Base-by-base conservation (phyloP, 2,888 invertebrate species). In the Ligdia adustata region DNA sequence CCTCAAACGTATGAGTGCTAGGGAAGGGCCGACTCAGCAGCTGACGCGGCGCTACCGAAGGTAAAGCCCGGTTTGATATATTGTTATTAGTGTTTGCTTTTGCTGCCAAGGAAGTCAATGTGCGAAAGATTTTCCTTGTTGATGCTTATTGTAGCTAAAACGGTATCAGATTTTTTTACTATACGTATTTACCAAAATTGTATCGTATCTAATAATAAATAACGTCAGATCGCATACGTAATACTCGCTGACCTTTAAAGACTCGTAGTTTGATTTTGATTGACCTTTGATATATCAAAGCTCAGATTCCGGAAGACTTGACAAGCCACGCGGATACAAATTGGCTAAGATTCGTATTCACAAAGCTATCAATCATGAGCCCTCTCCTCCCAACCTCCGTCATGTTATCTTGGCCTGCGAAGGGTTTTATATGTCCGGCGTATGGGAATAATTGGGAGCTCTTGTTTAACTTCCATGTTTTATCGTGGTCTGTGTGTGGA, bases 341-440 rank as follows among this genome's bases (percentile, higher is more conserved):
- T 62, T 58, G 33, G 47, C 51, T 27, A 50, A 11, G 31, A 32
- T 9, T 39, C 51, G 49, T 51, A 52, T 57, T 49, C 57, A 48
- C 52, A 18, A 31, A 50, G 42, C 53, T 48, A 62, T 62, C 57
- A 56, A 62, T 62, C 58, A 60, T 55, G 41, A n/a, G 7, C 12
- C 6, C 46, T 47, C 40, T 47, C 40, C 31, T 37, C 9, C 29
- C 49, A 24, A 37, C 33, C 37, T 46, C 29, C 27, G 53, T 35
- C 45, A 40, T 54, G 52, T 52, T 55, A 52, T 55, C 50, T 54
- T 47, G 38, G 29, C 37, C 27, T 14, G 22, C 28, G 27, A 32
- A 40, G 44, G 52, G 55, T 35, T 45, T 45, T 46, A 31, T 41
- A 37, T 37, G 37, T 41, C 40, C n/a, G 29, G 24, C 31, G 12